phyloP scores from a whole-genome alignment of 2,113 vertebrate genomes.

The Archilochus colubris region DNA sequence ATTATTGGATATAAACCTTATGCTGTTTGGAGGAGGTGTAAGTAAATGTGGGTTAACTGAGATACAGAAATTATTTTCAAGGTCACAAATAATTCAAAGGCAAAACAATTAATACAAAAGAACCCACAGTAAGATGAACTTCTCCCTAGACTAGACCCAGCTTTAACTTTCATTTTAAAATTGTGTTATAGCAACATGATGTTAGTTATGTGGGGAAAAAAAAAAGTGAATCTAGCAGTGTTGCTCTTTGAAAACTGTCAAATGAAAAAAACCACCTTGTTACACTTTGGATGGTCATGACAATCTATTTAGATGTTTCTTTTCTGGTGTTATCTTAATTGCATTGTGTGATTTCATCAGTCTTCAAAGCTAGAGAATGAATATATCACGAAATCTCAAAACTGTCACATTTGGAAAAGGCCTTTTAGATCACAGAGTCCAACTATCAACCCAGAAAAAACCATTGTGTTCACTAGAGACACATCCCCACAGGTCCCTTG shows the following conservation, averaged over 20 bases:
- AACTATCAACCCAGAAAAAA: no score
- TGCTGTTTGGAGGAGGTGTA: neutral
- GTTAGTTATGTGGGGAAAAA: neutral
- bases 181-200: neutral
- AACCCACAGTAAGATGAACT: neutral
- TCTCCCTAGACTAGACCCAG: neutral
- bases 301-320: neutral
- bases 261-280: neutral
- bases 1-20: neutral
- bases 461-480: no score
- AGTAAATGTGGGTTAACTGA: neutral
- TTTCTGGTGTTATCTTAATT: neutral
- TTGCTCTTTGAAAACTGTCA: neutral
- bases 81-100: neutral
- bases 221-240: neutral
- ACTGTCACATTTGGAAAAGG: no score
- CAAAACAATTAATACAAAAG: neutral
- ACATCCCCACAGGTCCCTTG: neutral
- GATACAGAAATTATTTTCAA: neutral
- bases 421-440: no score
- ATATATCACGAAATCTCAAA: neutral
- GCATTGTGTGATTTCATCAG: neutral
- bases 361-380: neutral
- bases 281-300: neutral
- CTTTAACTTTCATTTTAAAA: neutral